Evolutionary conservation across 2,888 invertebrate genomes (phyloP).

Genomic region (Oligia strigilis): DNA sequence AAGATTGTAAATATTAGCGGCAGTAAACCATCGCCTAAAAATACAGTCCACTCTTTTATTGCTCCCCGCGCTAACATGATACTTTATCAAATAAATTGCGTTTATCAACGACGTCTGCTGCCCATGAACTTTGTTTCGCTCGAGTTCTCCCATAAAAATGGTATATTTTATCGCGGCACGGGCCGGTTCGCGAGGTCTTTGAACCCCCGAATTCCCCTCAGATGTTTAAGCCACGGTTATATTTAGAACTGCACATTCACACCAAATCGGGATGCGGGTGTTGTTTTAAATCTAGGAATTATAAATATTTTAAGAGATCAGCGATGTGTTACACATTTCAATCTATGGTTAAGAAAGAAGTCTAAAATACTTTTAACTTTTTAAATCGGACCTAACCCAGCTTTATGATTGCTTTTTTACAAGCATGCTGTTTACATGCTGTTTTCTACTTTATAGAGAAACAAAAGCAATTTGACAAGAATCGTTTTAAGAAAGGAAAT

Average conservation of each 20-base stretch:
- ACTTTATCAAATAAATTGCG: conserved; percentile 21
- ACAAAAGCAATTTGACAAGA: not conserved
- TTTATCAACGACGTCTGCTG: conserved; percentile 67
- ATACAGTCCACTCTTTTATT: no score
- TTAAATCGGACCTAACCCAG: not conserved
- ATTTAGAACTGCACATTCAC: conserved; percentile 87
- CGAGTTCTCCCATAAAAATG: conserved; percentile 74
- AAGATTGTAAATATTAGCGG: no score
- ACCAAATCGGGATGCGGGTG: conserved; percentile 72
- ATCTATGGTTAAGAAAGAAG: conserved; percentile 8
- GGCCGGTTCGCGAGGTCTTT: conserved; percentile 88
- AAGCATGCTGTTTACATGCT: not conserved
- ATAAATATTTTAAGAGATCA: conserved; percentile 49
- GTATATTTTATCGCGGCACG: conserved; percentile 75
- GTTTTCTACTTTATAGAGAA: not conserved
- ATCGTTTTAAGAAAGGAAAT: not conserved
- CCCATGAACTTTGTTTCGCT: conserved; percentile 79
- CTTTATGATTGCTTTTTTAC: not conserved
- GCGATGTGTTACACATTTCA: conserved; percentile 23
- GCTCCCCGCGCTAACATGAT: no score
- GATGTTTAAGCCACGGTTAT: conserved; percentile 79
- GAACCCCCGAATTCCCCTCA: conserved; percentile 88
- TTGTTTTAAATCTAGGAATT: conserved; percentile 74
- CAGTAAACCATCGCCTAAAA: no score
- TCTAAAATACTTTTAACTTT: not conserved